A percentile compares a stretch with the other conserved stretches of the same genome.
These are phyloP conservation scores for Pteronotus mesoamericanus DNA, from an alignment of 2,797 vertebrate genomes.

Conservation along the genomic window DNA sequence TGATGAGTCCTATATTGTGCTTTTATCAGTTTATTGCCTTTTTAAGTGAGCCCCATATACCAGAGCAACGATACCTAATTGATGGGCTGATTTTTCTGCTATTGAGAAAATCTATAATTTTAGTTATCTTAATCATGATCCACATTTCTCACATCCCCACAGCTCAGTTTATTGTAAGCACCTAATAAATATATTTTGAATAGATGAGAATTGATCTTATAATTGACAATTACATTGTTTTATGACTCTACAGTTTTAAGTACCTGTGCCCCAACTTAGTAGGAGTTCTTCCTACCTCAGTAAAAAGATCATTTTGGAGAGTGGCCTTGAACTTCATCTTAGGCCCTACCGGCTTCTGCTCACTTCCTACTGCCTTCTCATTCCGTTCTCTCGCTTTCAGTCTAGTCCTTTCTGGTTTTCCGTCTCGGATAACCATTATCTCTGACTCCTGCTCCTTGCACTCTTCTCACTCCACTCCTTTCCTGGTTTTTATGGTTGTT, in stretches of 20 bases:
- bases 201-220: background rate
- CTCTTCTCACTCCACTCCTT: background rate
- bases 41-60: background rate
- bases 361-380: background rate
- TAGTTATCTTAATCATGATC: background rate
- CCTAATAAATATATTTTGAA: background rate
- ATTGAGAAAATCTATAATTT: background rate
- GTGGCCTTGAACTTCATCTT: background rate
- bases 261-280: background rate
- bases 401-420: background rate
- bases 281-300: background rate
- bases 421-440: background rate
- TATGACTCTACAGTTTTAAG: background rate
- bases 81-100: background rate
- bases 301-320: background rate
- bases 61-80: background rate
- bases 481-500: background rate
- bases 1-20: background rate
- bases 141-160: background rate
- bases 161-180: background rate
- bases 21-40: background rate
- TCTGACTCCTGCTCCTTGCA: fast-evolving
- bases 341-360: background rate
- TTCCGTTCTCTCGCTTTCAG: background rate
- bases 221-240: background rate